Evolutionary conservation across 2,113 vertebrate species (phyloP).

Genomic region (Cynopterus brachyotis): DNA sequence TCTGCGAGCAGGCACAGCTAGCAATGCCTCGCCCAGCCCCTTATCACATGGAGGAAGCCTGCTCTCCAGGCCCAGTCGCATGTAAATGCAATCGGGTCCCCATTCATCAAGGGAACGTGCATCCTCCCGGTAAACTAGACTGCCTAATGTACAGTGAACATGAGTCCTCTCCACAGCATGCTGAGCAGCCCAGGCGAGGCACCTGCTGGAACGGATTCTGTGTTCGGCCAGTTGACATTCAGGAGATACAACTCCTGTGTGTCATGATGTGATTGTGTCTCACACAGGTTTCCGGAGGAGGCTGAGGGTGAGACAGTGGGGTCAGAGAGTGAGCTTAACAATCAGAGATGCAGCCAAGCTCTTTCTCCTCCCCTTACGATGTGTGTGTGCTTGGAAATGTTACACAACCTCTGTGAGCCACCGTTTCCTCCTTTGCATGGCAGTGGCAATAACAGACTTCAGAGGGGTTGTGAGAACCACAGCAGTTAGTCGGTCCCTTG

Average conservation of each 20-base stretch:
- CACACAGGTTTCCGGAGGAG: not conserved
- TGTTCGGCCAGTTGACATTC: not conserved
- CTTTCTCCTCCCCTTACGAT: not conserved
- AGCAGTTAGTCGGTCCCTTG: not conserved
- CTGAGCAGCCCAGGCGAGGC: not conserved
- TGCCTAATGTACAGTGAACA: constrained; percentile 28
- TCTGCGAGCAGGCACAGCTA: not conserved
- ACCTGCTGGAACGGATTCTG: not conserved
- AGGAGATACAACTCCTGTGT: not conserved
- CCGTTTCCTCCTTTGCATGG: not conserved
- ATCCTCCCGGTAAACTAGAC: constrained; percentile 53
- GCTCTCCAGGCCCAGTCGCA: constrained; percentile 40
- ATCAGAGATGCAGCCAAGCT: not conserved
- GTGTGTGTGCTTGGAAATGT: not conserved
- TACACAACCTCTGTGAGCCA: not conserved
- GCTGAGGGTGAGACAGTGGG: not conserved
- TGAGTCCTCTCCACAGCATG: constrained; percentile 15
- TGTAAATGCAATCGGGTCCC: constrained; percentile 75
- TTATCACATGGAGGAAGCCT: constrained; percentile 66
- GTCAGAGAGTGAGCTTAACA: fast-evolving
- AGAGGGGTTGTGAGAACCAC: not conserved
- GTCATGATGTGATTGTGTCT: not conserved
- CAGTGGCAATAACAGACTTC: not conserved
- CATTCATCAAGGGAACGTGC: constrained; percentile 76
- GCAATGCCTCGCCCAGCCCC: constrained; percentile 71